Conservation (phyloP, 2,888 invertebrate species). For the Epirrita christyi region DNA sequence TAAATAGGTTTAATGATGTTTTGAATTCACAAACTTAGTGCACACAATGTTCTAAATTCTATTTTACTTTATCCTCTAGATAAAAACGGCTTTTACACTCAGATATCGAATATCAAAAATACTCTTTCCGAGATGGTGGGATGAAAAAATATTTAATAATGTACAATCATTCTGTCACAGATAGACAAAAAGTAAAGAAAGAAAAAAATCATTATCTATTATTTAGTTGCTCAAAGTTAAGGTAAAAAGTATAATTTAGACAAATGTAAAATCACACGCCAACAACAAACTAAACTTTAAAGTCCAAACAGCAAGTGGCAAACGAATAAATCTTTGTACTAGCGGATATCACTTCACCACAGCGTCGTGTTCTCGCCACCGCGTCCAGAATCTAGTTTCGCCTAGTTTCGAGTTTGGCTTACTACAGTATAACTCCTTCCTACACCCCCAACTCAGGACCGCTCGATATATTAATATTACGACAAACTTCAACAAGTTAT, state of each 20-base stretch:
- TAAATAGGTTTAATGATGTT: no score
- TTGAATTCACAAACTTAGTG: no score
- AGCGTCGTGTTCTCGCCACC: constrained; percentile 8
- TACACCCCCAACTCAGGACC: constrained; percentile 2
- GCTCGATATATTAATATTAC: not conserved
- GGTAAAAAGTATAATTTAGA: not conserved
- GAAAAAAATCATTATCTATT: no score
- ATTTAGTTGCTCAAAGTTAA: not conserved
- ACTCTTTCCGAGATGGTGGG: no score
- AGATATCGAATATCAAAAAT: no score
- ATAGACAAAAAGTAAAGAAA: no score
- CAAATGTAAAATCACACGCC: not conserved
- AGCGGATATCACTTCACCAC: constrained; percentile 21
- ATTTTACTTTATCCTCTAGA: no score
- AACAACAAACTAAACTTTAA: constrained; percentile 2
- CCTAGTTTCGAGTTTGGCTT: constrained; percentile 24
- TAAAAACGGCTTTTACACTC: no score
- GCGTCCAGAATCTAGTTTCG: constrained; percentile 14
- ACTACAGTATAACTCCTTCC: constrained; percentile 28
- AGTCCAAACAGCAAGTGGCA: not conserved
- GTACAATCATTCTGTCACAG: no score
- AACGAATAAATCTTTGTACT: constrained; percentile 11
- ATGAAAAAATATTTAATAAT: no score
- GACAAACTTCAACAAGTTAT: no score
- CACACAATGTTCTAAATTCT: no score